A percentile compares a stretch with the other conserved stretches of the same genome.
Evolutionary conservation across 2,888 invertebrate species (phyloP).

Genomic region (Trisateles emortualis): DNA sequence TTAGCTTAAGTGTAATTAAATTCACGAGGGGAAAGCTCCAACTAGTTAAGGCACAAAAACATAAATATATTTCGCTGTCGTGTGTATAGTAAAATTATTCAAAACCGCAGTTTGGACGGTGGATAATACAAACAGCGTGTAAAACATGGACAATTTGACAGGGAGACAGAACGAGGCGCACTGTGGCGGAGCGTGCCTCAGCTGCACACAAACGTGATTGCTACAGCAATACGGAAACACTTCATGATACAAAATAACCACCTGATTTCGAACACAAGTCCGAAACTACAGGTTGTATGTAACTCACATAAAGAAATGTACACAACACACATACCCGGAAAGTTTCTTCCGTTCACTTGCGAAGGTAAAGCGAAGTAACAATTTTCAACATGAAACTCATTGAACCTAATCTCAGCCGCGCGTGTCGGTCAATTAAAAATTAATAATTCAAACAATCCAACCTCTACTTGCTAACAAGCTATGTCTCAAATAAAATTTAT

Average conservation of each 20-base stretch:
- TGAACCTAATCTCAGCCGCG: slow-evolving; percentile 13
- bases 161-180: slow-evolving; percentile 36
- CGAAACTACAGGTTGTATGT: slow-evolving; percentile 15
- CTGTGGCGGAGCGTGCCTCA: slow-evolving; percentile 35
- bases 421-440: slow-evolving; percentile 49
- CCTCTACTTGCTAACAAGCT: slow-evolving; percentile 56
- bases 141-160: slow-evolving; percentile 51
- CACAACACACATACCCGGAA: neutral
- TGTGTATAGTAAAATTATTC: slow-evolving; percentile 26
- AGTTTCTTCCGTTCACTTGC: slow-evolving; percentile 1
- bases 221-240: slow-evolving; percentile 45
- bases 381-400: slow-evolving; percentile 8
- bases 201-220: slow-evolving; percentile 53
- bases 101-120: slow-evolving; percentile 27
- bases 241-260: slow-evolving; percentile 30
- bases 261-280: slow-evolving; percentile 34
- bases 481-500: slow-evolving; percentile 71
- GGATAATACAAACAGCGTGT: slow-evolving; percentile 34
- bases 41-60: neutral
- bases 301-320: neutral
- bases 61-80: slow-evolving; percentile 7
- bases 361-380: neutral
- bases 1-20: neutral
- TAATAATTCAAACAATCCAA: slow-evolving; percentile 58
- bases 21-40: no score